These are phyloP conservation scores for Montipora capitata DNA, from an alignment of 92 coral and sea anemone species.

Conservation along the genomic window DNA sequence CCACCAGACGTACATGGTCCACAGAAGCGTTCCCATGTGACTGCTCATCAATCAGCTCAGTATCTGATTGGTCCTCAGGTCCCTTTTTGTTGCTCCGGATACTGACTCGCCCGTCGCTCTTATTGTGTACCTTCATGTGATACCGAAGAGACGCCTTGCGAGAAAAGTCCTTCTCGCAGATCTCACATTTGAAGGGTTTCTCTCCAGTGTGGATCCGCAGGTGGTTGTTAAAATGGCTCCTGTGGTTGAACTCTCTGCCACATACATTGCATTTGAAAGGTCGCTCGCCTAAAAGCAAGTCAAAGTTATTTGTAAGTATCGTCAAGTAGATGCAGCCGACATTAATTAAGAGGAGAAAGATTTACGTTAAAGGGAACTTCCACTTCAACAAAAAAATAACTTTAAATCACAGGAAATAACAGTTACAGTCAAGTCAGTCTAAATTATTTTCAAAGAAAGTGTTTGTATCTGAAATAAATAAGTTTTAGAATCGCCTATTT, in stretches of 20 bases:
- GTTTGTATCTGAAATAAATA: too few relatives aligned
- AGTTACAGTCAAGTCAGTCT: too few relatives aligned
- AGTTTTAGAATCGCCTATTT: too few relatives aligned
- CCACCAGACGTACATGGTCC: constrained; percentile 27
- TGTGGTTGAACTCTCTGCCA: constrained; percentile 98
- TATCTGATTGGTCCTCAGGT: constrained; percentile 74
- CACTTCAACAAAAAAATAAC: too few relatives aligned
- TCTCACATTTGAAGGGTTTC: constrained; percentile 98
- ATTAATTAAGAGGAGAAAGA: too few relatives aligned
- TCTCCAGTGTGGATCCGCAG: constrained; percentile 99
- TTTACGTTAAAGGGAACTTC: too few relatives aligned
- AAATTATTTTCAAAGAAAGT: too few relatives aligned
- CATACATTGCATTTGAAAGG: constrained; percentile 98
- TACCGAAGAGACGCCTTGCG: constrained; percentile 99
- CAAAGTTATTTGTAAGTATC: neutral
- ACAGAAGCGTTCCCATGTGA: constrained; percentile 45
- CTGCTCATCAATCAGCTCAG: constrained; percentile 78
- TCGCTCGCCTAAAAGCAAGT: constrained; percentile 84
- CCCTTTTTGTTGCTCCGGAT: constrained; percentile 68
- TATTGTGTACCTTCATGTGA: constrained; percentile 99
- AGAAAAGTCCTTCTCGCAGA: constrained; percentile 98
- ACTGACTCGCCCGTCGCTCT: constrained; percentile 82
- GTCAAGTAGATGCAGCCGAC: too few relatives aligned
- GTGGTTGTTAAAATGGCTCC: constrained; percentile 99
- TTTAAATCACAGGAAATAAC: too few relatives aligned